Conservation (phyloP, 2,113 vertebrate genomes). For the Paraplagusia blochii region DNA sequence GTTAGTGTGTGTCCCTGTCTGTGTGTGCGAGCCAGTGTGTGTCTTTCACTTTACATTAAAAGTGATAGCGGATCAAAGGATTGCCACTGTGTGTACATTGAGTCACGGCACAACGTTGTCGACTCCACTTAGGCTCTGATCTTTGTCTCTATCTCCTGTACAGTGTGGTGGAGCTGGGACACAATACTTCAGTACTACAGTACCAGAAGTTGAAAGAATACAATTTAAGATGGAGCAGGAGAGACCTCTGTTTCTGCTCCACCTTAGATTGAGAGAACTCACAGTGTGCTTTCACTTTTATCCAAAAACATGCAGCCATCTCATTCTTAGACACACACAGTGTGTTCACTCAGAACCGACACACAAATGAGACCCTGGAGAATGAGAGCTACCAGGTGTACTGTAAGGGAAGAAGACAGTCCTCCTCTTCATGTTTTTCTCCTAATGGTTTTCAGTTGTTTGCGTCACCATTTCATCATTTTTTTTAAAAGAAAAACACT, state of each 20-base stretch:
- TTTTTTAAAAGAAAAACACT: conserved; percentile 47
- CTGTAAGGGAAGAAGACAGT: conserved; percentile 16
- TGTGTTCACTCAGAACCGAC: conserved; percentile 1
- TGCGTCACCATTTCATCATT: conserved; percentile 67
- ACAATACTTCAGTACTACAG: too few relatives aligned
- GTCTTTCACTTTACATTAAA: conserved; percentile 39
- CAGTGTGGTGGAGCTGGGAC: conserved; percentile 17
- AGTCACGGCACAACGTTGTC: conserved; percentile 49
- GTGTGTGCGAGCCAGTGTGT: conserved; percentile 4
- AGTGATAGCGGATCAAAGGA: conserved; percentile 61
- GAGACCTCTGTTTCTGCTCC: conserved; percentile 1
- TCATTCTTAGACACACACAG: neutral
- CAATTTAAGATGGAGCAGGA: neutral
- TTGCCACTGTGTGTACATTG: conserved; percentile 45
- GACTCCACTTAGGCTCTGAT: conserved; percentile 44
- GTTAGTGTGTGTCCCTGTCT: neutral
- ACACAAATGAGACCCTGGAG: neutral
- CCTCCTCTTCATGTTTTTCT: conserved; percentile 42
- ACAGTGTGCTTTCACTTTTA: conserved; percentile 1
- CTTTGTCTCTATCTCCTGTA: conserved; percentile 34
- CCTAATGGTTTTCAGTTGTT: conserved; percentile 60
- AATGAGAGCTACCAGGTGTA: conserved; percentile 15
- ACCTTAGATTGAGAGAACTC: neutral
- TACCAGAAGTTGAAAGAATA: too few relatives aligned
- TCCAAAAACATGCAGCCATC: neutral